phyloP scores from a whole-genome alignment of 2,797 vertebrate species.

The Eupleurogrammus muticus region DNA sequence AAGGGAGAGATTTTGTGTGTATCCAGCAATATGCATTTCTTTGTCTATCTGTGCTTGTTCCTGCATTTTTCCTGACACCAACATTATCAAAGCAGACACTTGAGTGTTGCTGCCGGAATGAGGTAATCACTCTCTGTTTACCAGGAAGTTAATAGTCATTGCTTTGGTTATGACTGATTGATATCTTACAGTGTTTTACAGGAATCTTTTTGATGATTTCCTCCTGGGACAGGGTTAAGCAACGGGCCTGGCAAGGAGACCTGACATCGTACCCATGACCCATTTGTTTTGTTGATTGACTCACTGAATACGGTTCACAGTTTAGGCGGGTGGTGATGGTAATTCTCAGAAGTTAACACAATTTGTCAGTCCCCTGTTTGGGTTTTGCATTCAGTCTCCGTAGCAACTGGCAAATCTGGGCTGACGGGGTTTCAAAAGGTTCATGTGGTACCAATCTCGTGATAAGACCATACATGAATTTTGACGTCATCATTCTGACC shows the following conservation, averaged over 20 bases:
- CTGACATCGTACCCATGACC: conserved; percentile 55
- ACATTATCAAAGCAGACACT: conserved; percentile 41
- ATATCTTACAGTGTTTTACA: conserved; percentile 49
- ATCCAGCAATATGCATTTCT: conserved; percentile 3
- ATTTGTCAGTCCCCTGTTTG: conserved; percentile 73
- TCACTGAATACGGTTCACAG: conserved; percentile 67
- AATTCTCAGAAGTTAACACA: conserved; percentile 60
- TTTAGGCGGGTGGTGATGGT: conserved; percentile 45
- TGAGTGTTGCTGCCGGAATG: conserved; percentile 31
- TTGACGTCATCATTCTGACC: conserved; percentile 52
- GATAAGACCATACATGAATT: conserved; percentile 56
- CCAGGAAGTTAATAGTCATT: conserved; percentile 62
- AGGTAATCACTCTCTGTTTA: conserved; percentile 41
- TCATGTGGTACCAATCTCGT: conserved; percentile 58
- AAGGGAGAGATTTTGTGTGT: conserved; percentile 1
- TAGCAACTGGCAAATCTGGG: conserved; percentile 51
- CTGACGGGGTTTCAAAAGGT: conserved; percentile 39
- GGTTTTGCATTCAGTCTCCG: conserved; percentile 65
- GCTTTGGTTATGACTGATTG: conserved; percentile 59
- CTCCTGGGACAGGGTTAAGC: conserved; percentile 45
- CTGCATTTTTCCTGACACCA: conserved; percentile 14
- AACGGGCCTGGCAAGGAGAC: conserved; percentile 33
- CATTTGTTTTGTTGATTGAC: conserved; percentile 68
- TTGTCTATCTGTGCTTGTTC: conserved; percentile 5
- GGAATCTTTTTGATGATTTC: conserved; percentile 60